Base-by-base conservation (phyloP, 2,888 invertebrate genomes). In the Mamestra brassicae region DNA sequence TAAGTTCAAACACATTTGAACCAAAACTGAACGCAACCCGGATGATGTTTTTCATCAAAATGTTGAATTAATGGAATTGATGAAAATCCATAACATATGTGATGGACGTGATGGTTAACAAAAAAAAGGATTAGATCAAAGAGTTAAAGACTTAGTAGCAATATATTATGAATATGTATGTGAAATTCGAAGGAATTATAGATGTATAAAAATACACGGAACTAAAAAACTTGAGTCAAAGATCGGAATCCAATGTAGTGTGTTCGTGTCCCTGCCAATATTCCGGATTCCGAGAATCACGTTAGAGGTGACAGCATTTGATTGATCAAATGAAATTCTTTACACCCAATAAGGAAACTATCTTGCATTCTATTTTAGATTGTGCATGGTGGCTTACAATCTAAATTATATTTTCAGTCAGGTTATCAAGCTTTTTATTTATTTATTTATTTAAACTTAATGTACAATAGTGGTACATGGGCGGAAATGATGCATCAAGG, bases 251-350 rank as follows among this genome's bases (percentile, higher is more conserved):
- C 15, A 60, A 45, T 60, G 71, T 17, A 13, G 6, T 72, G n/a
- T 45, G 17, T 54, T 26, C 26, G 15, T 52, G 11, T 42, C 13
- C 61, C 13, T 13, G 26, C 11, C 61, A 60, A 36, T 54, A 54
- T 74, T 61, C 42, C 50, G 50, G 61, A 72, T 79, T 79, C 50
- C 64, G 38, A 55, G 17, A 74, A 57, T 72, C 71, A 70, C 36
- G 50, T 70, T 65, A 67, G 60, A 79, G 79, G 73, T 84, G 74
- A 66, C 74, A 68, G 36, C 54, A 75, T 75, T 77, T 73, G 70
- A 83, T 83, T 74, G 74, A 80, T 68, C 70, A 70, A 79, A 83
- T 67, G 65, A 57, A 71, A 63, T 60, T 71, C 65, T 64, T 15
- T 52, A 75, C 42, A 62, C 7, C 55, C 74, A 73, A 63, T 73